Conservation (phyloP, 1,140 invertebrate genomes). For the Varroa destructor region DNA sequence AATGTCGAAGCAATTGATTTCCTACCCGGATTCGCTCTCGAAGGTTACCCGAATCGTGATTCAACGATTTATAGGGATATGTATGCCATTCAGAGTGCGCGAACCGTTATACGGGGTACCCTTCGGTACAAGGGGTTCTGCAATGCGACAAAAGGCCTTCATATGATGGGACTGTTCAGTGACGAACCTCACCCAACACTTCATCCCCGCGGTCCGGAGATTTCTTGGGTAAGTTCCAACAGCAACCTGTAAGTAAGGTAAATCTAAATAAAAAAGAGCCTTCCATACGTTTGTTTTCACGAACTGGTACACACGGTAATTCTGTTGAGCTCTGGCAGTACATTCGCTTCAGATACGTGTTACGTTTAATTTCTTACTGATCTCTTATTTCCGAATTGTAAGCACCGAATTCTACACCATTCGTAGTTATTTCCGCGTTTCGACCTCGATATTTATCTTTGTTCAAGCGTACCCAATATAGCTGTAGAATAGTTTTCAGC, state of each 20-base stretch:
- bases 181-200: conserved; percentile 67
- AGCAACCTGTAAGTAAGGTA: conserved; percentile 6
- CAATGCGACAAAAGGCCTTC: conserved; percentile 67
- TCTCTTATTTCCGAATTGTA: no score
- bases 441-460: no score
- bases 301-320: no score
- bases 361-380: no score
- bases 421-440: no score
- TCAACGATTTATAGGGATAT: conserved; percentile 73
- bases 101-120: conserved; percentile 79
- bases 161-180: conserved; percentile 75
- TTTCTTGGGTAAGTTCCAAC: conserved; percentile 67
- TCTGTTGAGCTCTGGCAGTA: no score
- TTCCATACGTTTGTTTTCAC: background rate
- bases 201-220: conserved; percentile 76
- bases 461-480: no score
- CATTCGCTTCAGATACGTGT: no score
- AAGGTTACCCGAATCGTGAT: conserved; percentile 92
- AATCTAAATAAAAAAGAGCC: conserved; percentile 13
- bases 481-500: no score
- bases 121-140: conserved; percentile 80
- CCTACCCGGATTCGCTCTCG: conserved; percentile 86
- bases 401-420: no score
- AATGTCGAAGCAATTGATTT: conserved; percentile 62
- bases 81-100: conserved; percentile 65